Evolutionary conservation across 2,888 invertebrate species (phyloP), one percentile per base, ranked within the genome.

Genomic region (Netelia fuscicornis): DNA sequence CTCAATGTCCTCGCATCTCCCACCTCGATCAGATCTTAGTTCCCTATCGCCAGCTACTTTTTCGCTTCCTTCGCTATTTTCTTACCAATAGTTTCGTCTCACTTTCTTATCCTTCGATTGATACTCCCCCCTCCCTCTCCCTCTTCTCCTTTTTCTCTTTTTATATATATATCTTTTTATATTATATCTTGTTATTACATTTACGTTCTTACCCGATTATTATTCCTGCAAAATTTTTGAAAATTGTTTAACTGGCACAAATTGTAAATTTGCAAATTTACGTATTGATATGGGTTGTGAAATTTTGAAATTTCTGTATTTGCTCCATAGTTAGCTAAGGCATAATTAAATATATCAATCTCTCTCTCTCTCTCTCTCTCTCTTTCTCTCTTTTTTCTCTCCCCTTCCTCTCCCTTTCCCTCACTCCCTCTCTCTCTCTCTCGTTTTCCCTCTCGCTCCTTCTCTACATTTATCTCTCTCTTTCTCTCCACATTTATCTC

Each of bases 41-140:
- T 81, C 42, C 68, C 79, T 81, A 71, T 82, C 76, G 42, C 54
- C 70, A 77, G 74, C 68, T 70, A 65, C 52, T 77, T 37, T 8
- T 10, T 65, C 9, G 65, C 42, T 17, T 42, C 65, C 44, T 17
- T 44, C 10, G n/a, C 17, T 56, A 76, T 65, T 2, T 42, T 52
- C 48, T 25, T 44, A 52, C 52, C 52, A 10, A 8, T 77, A 76
- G 37, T 58, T 70, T 70, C 60, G 37, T 60, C 20, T 37, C 75
- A 74, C 25, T 62, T 58, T 72, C 25, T 83, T 76, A 62, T 71
- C 25, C 25, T 65, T 71, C 65, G 64, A 37, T 76, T 60, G 37
- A 6, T 62, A 54, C 83, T 78, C 64, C 72, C 76, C 54, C 52
- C 60, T 56, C 48, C 75, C 76, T 67, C 71, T 75, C 68, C 30